Conservation (phyloP, 2,113 vertebrate genomes). For the Tachycineta bicolor region DNA sequence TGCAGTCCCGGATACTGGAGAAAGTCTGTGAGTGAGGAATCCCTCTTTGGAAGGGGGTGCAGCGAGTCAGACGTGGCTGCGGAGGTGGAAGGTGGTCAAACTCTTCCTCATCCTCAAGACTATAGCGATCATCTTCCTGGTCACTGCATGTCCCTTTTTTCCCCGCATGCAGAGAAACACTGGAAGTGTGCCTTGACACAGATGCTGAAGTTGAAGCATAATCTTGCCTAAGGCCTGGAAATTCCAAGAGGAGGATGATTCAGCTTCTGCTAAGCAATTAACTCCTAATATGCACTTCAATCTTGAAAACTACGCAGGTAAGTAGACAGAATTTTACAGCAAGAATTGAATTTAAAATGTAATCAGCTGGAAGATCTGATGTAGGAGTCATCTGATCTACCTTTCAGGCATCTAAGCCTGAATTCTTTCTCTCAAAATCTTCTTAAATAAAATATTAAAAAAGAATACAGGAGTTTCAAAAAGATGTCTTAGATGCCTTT, state of each 20-base stretch:
- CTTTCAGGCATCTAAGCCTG: neutral
- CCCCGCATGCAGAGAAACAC: constrained; percentile 81
- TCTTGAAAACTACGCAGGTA: neutral
- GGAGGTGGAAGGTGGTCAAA: constrained; percentile 93
- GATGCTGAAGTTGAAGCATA: constrained; percentile 93
- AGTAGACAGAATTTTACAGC: neutral
- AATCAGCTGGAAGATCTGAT: neutral
- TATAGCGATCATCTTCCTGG: constrained; percentile 86
- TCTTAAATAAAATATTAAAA: neutral
- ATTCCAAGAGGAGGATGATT: constrained; percentile 5
- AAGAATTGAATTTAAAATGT: neutral
- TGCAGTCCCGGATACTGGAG: constrained; percentile 92
- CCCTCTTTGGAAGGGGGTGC: constrained; percentile 88
- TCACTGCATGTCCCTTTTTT: constrained; percentile 81
- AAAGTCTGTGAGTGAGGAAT: constrained; percentile 95
- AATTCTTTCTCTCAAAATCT: neutral
- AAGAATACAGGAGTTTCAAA: neutral
- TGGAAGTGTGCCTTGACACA: constrained; percentile 86
- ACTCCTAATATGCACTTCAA: neutral
- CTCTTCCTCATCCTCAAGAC: constrained; percentile 92
- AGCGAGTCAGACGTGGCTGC: constrained; percentile 87
- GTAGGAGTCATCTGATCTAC: neutral
- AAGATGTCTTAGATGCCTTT: neutral
- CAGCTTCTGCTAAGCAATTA: neutral
- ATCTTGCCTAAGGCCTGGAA: constrained; percentile 92